A percentile compares a stretch with the other conserved stretches of the same genome.
These are phyloP conservation scores for Temnothorax unifasciatus DNA, from an alignment of 2,888 invertebrate genomes.

Conservation along the genomic window DNA sequence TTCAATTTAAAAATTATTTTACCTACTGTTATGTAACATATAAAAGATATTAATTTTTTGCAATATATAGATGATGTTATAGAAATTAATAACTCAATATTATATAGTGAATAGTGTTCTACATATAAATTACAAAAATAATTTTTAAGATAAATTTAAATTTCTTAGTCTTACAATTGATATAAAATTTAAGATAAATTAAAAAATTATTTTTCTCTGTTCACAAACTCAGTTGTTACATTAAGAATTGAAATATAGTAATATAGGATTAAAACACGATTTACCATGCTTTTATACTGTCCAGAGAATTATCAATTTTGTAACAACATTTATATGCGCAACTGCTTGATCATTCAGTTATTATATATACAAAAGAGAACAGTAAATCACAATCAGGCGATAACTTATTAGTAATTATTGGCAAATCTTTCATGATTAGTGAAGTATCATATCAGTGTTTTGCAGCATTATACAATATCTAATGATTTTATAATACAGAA, in stretches of 20 bases:
- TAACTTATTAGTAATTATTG: slow-evolving; percentile 62
- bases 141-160: not conserved
- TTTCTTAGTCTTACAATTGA: not conserved
- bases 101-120: not conserved
- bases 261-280: not conserved
- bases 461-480: slow-evolving; percentile 55
- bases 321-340: slow-evolving; percentile 56
- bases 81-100: slow-evolving; percentile 25
- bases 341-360: slow-evolving; percentile 48
- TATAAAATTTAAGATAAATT: not conserved
- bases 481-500: slow-evolving; percentile 52
- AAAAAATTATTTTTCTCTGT: not conserved
- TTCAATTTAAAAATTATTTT: not conserved
- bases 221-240: not conserved
- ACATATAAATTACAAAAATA: not conserved
- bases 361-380: slow-evolving; percentile 55
- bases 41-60: not conserved
- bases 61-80: slow-evolving; percentile 16
- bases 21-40: not conserved
- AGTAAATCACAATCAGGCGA: slow-evolving; percentile 49
- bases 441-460: slow-evolving; percentile 57
- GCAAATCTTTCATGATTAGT: slow-evolving; percentile 57
- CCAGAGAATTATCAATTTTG: slow-evolving; percentile 42
- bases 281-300: slow-evolving; percentile 9
- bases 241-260: not conserved